phyloP scores from a whole-genome alignment of 2,888 invertebrate species.

The Pseudeuparius sepicola region DNA sequence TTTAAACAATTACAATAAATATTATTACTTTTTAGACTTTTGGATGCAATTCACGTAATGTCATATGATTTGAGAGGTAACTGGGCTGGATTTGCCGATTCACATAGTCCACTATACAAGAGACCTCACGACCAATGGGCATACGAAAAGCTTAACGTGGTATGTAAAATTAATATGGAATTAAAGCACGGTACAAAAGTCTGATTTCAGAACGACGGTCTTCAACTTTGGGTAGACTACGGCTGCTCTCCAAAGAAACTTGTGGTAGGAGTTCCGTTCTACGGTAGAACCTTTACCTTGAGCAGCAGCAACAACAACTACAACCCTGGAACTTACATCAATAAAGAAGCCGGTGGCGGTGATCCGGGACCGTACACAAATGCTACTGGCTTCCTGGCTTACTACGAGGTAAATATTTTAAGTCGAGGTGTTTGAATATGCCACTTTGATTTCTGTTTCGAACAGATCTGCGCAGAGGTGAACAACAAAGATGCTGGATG shows the following conservation, averaged over 20 bases:
- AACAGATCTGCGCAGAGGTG: conserved; percentile 68
- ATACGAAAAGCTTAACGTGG: conserved; percentile 82
- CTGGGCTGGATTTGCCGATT: conserved; percentile 87
- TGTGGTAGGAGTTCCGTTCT: conserved; percentile 82
- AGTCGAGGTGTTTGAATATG: not conserved
- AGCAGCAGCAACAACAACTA: conserved; percentile 75
- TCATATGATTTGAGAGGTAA: conserved; percentile 78
- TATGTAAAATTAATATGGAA: conserved; percentile 40
- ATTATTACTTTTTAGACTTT: no score
- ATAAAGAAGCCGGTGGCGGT: conserved; percentile 84
- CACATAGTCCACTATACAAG: conserved; percentile 77
- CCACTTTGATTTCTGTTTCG: conserved; percentile 3
- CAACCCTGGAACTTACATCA: conserved; percentile 75
- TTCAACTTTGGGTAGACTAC: conserved; percentile 78
- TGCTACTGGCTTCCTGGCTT: conserved; percentile 78
- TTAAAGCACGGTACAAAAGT: no score
- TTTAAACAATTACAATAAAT: no score
- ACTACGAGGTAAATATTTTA: conserved; percentile 58
- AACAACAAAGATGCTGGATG: conserved; percentile 60
- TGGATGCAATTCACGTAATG: conserved; percentile 81
- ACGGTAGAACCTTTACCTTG: conserved; percentile 76
- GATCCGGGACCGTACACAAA: conserved; percentile 76
- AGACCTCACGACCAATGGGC: conserved; percentile 83
- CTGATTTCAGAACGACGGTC: conserved; percentile 76
- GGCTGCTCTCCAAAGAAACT: conserved; percentile 81